Evolutionary conservation across 2,888 invertebrate genomes (phyloP), one percentile per base, ranked within the genome.

Genomic region (Sesia apiformis): DNA sequence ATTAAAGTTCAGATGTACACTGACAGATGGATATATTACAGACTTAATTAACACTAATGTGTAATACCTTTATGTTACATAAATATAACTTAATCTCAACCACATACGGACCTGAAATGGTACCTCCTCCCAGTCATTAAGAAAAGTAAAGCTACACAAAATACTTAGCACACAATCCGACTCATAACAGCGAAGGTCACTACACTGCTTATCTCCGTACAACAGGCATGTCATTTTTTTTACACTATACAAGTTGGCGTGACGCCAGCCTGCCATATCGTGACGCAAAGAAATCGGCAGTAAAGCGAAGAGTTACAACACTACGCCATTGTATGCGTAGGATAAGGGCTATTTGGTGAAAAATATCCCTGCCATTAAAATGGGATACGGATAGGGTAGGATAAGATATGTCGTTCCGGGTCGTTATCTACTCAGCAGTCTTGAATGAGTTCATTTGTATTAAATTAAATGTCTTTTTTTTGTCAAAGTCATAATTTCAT

Each of bases 331-430:
- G 70, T 72, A 68, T 70, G 69, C 63, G 59, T 61, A 59, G 57
- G 62, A 60, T 58, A 60, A 61, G 58, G 56, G 52, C 56, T 58
- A 58, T 56, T 54, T 60, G 57, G 56, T 56, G 55, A 39, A 64
- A 69, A 67, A 73, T 72, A 69, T 70, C 64, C 61, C 64, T 65
- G 63, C 74, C 77, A 57, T 57, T 78, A 76, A 73, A 76, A 72
- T 67, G 61, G 70, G 60, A 65, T 69, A 66, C 70, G 65, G 65
- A 65, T 64, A 66, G 56, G 52, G 53, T 61, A 61, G 60, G 65
- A 60, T 23, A 23, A 23, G 23, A 1, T 1, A 23, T 55, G 63
- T 55, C 58, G 60, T 57, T 63, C 55, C 56, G 46, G 53, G 56
- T 56, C 57, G 60, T 57, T 52, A 57, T 55, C 49, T 55, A 61